phyloP scores from a whole-genome alignment of 2,797 vertebrate species.

The Periparus ater region DNA sequence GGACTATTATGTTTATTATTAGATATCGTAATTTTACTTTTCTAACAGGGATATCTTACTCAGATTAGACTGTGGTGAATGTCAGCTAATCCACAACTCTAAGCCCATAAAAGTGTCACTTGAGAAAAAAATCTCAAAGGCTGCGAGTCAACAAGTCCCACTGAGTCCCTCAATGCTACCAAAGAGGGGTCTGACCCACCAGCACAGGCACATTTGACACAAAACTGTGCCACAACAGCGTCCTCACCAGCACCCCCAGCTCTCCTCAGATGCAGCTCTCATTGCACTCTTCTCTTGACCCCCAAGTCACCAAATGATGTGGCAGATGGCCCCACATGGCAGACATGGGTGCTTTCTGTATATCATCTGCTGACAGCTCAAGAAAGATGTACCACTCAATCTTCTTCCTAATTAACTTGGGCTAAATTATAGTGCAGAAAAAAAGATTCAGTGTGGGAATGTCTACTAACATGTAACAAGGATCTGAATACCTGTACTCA shows the following conservation, averaged over 20 bases:
- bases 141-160: not conserved
- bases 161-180: not conserved
- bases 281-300: not conserved
- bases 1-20: not conserved
- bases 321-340: not conserved
- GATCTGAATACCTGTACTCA: not conserved
- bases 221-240: not conserved
- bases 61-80: not conserved
- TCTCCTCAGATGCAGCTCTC: not conserved
- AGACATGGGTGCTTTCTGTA: not conserved
- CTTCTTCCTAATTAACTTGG: not conserved
- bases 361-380: not conserved
- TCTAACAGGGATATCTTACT: not conserved
- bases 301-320: not conserved
- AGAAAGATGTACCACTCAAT: not conserved
- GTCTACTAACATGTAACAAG: not conserved
- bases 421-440: not conserved
- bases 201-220: not conserved
- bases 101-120: not conserved
- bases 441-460: not conserved
- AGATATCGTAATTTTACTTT: not conserved
- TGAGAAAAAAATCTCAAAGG: not conserved
- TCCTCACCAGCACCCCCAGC: not conserved
- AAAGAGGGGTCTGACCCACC: not conserved
- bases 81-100: not conserved